Conservation (phyloP, 2,113 vertebrate genomes). For the Esox niger region DNA sequence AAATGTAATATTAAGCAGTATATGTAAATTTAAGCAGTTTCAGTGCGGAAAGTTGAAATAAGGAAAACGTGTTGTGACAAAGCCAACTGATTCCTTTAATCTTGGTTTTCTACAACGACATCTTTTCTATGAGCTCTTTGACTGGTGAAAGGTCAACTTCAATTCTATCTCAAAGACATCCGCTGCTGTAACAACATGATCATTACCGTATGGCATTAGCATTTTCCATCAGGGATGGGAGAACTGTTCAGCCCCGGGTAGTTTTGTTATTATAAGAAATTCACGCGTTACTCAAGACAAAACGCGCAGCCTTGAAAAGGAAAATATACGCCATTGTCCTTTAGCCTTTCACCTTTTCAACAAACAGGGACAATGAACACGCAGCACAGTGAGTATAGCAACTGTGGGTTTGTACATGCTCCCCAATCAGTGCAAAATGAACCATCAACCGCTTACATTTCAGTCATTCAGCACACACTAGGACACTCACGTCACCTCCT, state of each 20-base stretch:
- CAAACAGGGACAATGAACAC: neutral
- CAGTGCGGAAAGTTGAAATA: slow-evolving; percentile 15
- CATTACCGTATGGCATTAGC: too few relatives aligned
- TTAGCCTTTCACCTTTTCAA: neutral
- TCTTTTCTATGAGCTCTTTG: neutral
- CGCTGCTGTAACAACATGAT: neutral
- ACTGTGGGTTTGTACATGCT: too few relatives aligned
- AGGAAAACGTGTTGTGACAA: neutral
- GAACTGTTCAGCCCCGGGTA: too few relatives aligned
- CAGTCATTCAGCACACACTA: too few relatives aligned
- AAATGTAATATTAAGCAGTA: neutral
- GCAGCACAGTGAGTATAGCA: slow-evolving; percentile 15
- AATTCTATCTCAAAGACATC: neutral
- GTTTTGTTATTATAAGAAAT: too few relatives aligned
- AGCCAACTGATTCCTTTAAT: neutral
- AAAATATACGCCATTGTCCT: slow-evolving; percentile 30
- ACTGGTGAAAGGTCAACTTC: neutral
- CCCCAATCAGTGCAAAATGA: too few relatives aligned
- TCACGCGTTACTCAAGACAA: too few relatives aligned
- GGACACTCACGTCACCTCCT: too few relatives aligned
- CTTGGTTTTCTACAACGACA: neutral
- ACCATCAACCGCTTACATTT: too few relatives aligned
- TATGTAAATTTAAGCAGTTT: neutral
- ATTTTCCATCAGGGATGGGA: neutral
- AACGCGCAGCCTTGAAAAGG: slow-evolving; percentile 30